Evolutionary conservation across 2,888 invertebrate genomes (phyloP), one percentile per base, ranked within the genome.

Genomic region (Cataglyphis livida): DNA sequence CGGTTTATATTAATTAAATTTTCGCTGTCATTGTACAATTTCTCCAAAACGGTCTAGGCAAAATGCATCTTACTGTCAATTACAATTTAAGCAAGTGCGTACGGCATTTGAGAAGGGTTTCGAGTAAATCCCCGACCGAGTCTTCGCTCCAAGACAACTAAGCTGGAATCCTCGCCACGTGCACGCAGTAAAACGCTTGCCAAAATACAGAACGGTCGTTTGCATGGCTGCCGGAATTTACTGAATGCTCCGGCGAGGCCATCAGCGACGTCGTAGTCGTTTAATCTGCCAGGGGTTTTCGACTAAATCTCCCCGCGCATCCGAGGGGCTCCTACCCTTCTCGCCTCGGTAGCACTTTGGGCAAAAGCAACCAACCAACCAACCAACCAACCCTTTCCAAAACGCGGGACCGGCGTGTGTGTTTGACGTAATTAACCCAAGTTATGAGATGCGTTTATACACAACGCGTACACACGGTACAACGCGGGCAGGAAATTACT

Each of bases 161-260:
- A 48, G 18, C 41, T 44, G 5, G 9, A 25, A 18, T 44, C 21
- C 57, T 76, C 21, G 68, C 57, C 70, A 70, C 78, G 59, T 35
- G 54, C 35, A 59, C 51, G 59, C 51, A 54, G 64, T 84, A 84
- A 75, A 84, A 86, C 76, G 83, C 79, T 85, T 85, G 71, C 83
- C 68, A 73, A 87, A 86, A 86, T 84, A 87, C 86, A 84, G 65
- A 44, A 54, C 54, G 85, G 87, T 85, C 87, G 83, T 88, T 90
- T 88, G 83, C 84, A 82, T 83, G 85, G 74, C 81, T 85, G 78
- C 71, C 79, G 84, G 88, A 89, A 88, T 88, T 89, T 88, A 85
- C 83, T 66, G 88, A 86, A 89, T 87, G 85, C 81, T 75, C 85
- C 73, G 51, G 64, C 82, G 82, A 85, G 88, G 75, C 83, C 85